Percentiles rank a stretch among this genome's conserved stretches.
Evolutionary conservation across 2,888 invertebrate species (phyloP).

Genomic region (Tuberolachnus salignus): DNA sequence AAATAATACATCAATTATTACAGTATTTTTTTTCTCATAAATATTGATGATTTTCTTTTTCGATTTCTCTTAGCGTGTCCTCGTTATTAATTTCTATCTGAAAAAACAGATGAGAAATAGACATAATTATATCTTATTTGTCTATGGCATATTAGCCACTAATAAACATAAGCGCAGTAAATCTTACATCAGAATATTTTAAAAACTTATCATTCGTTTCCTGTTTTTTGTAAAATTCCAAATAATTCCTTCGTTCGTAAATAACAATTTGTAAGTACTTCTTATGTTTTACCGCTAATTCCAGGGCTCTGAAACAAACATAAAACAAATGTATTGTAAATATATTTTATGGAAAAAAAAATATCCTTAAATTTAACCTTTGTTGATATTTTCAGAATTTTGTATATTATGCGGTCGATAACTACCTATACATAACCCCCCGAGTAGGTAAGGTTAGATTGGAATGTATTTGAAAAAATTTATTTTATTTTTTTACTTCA

Average conservation of each 20-base stretch:
- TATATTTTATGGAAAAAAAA: neutral
- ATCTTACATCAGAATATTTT: constrained; percentile 58
- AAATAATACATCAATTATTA: too few species aligned
- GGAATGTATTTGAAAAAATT: too few species aligned
- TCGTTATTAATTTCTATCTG: constrained; percentile 37
- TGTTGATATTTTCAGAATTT: too few species aligned
- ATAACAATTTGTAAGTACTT: constrained; percentile 76
- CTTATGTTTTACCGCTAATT: constrained; percentile 76
- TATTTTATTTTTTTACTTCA: too few species aligned
- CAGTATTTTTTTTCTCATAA: neutral
- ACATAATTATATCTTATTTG: too few species aligned
- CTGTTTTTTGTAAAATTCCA: constrained; percentile 67
- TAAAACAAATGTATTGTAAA: neutral
- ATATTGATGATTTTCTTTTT: constrained; percentile 14
- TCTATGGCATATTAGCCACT: too few species aligned
- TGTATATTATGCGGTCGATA: too few species aligned
- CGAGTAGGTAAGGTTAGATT: too few species aligned
- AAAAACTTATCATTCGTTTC: constrained; percentile 68
- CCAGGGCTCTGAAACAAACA: constrained; percentile 69
- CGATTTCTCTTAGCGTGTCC: constrained; percentile 25
- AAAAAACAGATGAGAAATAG: neutral
- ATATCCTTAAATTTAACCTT: too few species aligned
- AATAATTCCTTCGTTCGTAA: constrained; percentile 70
- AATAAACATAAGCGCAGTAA: neutral
- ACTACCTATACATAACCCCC: too few species aligned